These are phyloP conservation scores for Otolemur garnettii DNA, from an alignment of 2,113 vertebrate species.

Conservation along the genomic window DNA sequence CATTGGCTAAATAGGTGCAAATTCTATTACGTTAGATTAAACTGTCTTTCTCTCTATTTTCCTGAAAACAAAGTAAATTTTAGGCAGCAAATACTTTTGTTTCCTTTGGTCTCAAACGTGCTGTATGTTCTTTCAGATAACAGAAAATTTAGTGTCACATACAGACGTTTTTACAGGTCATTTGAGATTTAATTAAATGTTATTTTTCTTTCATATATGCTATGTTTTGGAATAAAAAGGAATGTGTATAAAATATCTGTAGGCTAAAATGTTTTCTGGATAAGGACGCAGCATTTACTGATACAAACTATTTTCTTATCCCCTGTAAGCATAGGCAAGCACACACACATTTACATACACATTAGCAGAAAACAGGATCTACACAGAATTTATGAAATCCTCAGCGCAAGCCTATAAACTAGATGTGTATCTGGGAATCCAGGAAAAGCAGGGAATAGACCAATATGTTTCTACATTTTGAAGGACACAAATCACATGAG, in stretches of 20 bases:
- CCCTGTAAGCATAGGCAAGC: rapidly evolving
- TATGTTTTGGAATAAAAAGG: not conserved
- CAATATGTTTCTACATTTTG: not conserved
- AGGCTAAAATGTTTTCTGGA: not conserved
- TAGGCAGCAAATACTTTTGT: not conserved
- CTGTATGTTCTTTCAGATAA: not conserved
- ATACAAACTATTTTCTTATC: not conserved
- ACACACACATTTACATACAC: rapidly evolving
- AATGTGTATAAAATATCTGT: not conserved
- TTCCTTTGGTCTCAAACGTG: not conserved
- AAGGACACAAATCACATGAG: too few species aligned
- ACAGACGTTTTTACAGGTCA: not conserved
- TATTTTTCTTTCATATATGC: not conserved
- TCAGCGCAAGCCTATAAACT: rapidly evolving
- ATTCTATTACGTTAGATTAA: not conserved
- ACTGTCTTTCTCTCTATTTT: not conserved
- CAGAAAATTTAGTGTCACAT: not conserved
- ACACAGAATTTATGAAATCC: not conserved
- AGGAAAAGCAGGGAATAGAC: too few species aligned
- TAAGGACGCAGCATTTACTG: not conserved
- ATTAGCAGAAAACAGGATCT: rapidly evolving
- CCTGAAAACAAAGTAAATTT: not conserved
- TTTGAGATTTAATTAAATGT: not conserved
- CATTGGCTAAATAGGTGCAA: too few species aligned
- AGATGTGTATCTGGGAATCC: not conserved